Evolutionary conservation across 1,140 invertebrate genomes (phyloP), one percentile per base, ranked within the genome.

Genomic region (Varroa destructor): DNA sequence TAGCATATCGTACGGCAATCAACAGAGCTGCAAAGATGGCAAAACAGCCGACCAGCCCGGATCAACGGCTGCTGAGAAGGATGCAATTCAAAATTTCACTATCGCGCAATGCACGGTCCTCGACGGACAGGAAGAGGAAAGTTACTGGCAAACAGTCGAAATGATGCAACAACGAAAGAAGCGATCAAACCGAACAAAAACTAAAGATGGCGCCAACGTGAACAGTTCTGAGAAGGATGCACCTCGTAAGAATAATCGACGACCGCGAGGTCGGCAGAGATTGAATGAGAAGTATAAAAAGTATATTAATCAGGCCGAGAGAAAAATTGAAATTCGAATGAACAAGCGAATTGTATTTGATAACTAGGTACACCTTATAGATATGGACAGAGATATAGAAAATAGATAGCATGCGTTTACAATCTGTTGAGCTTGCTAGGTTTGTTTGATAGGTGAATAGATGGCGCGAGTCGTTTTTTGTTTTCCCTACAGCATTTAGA

Each of bases 121-220:
- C 12, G 37, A 40, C 1, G 61, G 61, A 25, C 14, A 40, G 40
- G 61, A 67, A 2, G 61, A 67, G 61, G 40, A 14, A 46, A 40
- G 14, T 2, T 67, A 67, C 8, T 67, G 61, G 61, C 40, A 67
- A 37, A 67, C 12, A 67, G 61, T 67, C 0, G 61, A 67, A 67
- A 43, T 37, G 12, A 67, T 67, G 61, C 61, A 37, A 1, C 12
- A 14, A 51, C 46, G 46, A 3, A 51, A 51, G 8, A 51, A 51
- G 46, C 46, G 8, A 51, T 51, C 46, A 8, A 51, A 3, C 3
- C 4, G 4, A 51, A 51, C 12, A 67, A 40, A 12, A 40, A 14
- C 2, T 36, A 46, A 67, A 37, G 61, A 67, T 37, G 61, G 12
- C 40, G 61, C 1, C 14, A 46, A 67, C 40, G 40, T 12, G 40